A percentile compares a stretch with the other conserved stretches of the same genome.
Conservation (phyloP, 2,888 invertebrate species). For the Morpho deidamia region DNA sequence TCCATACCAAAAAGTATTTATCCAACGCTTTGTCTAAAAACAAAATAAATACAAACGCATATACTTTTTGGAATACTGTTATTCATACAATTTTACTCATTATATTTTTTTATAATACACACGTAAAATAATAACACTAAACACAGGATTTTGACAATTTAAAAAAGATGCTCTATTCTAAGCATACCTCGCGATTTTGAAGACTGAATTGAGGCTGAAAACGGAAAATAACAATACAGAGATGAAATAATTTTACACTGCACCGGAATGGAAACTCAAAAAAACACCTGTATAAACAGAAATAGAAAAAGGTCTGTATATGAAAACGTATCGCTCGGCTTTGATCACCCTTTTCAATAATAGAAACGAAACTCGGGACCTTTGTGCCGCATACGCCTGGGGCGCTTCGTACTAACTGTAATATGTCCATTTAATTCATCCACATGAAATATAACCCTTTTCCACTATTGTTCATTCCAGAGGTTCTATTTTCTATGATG, state of each 20-base stretch:
- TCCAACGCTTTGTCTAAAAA: too few species aligned
- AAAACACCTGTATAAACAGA: slow-evolving; percentile 57
- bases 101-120: too few species aligned
- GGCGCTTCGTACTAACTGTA: slow-evolving; percentile 43
- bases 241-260: slow-evolving; percentile 44
- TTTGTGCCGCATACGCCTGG: slow-evolving; percentile 51
- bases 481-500: slow-evolving; percentile 39
- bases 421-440: slow-evolving; percentile 65
- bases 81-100: too few species aligned
- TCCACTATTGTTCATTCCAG: slow-evolving; percentile 36
- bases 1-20: too few species aligned
- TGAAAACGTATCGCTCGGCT: slow-evolving; percentile 63
- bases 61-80: too few species aligned
- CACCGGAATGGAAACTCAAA: slow-evolving; percentile 40
- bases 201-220: too few species aligned
- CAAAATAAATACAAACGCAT: too few species aligned
- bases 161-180: too few species aligned
- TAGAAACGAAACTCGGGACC: slow-evolving; percentile 48
- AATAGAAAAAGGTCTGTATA: slow-evolving; percentile 55
- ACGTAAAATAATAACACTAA: too few species aligned
- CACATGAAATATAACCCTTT: slow-evolving; percentile 40
- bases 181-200: too few species aligned
- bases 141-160: too few species aligned
- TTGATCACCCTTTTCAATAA: slow-evolving; percentile 75
- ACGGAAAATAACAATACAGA: slow-evolving; percentile 28